phyloP scores from a whole-genome alignment of 2,113 vertebrate genomes.

The Mus spicilegus region DNA sequence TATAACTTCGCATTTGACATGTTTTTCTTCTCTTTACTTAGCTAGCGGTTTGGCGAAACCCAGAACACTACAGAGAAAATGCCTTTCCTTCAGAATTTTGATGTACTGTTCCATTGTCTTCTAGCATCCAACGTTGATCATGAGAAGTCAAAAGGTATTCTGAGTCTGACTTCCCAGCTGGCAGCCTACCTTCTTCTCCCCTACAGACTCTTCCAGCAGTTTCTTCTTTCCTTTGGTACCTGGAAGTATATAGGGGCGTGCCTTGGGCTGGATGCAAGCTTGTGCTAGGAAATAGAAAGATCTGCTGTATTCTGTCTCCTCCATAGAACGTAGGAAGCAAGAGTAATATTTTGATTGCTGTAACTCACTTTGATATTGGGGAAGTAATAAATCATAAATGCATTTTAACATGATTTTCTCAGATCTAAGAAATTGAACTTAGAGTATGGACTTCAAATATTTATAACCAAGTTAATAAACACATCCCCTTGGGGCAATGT shows the following conservation, averaged over 20 bases:
- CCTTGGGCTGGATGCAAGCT: background rate
- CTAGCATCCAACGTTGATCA: conserved; percentile 16
- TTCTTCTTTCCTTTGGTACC: background rate
- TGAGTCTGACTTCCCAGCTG: background rate
- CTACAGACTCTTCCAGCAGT: background rate
- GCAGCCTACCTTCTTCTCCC: background rate
- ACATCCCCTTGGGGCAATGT: conserved; percentile 78
- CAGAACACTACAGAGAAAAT: conserved; percentile 14
- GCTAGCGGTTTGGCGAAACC: conserved; percentile 11
- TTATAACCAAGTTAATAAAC: conserved; percentile 83
- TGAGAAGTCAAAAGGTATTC: conserved; percentile 46
- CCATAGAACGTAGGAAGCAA: conserved; percentile 37
- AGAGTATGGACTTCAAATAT: conserved; percentile 81
- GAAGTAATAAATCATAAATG: conserved; percentile 83
- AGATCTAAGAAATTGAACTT: conserved; percentile 82
- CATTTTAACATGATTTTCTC: conserved; percentile 81
- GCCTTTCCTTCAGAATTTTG: background rate
- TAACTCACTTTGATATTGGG: conserved; percentile 76
- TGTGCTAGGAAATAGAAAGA: conserved; percentile 6
- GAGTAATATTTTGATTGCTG: conserved; percentile 70
- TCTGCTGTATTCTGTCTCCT: conserved; percentile 53
- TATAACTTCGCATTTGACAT: background rate
- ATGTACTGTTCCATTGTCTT: conserved; percentile 40
- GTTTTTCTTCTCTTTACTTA: background rate
- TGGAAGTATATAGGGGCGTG: background rate